Evolutionary conservation across 2,888 invertebrate species (phyloP), one percentile per base, ranked within the genome.

Genomic region (Stictocephala bisonia): DNA sequence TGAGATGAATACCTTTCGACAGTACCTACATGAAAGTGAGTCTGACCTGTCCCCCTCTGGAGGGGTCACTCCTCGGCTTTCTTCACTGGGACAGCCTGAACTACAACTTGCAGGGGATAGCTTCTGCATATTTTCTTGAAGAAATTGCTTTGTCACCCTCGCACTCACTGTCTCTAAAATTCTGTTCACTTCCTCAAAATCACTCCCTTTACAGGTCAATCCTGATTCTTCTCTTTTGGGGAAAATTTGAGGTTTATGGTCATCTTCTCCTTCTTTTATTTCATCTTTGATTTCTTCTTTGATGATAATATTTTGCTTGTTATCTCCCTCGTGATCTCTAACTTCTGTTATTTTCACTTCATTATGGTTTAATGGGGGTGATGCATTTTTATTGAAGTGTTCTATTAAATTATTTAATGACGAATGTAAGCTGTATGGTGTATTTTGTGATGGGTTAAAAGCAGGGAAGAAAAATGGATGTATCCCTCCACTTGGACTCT

Each of bases 111-210:
- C 86, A 1, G 90, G 88, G 0, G 90, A 88, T 60, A 88, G 85
- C 80, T 90, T 91, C 75, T 90, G 89, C 82, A 90, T 88, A 58
- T 77, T 78, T 0, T 90, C 88, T 82, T 90, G 90, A 76, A 92
- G 86, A 74, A 92, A 86, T 82, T 92, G 91, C 83, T 91, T 91
- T 9, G 91, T 91, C 15, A 92, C 92, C 0, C 90, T 90, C 13
- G 91, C 89, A 82, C 90, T 92, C 13, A 93, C 92, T 9, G 91
- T 91, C 82, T 93, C 91, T 78, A 92, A 84, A 79, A 93, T 90
- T 71, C 90, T 87, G 81, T 92, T 90, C 41, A 92, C 91, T 41
- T 88, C 88, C 77, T 90, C 87, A 72, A 90, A 85, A 78, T 86
- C 88, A 75, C 88, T 88, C 50, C 86, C 86, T 74, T 86, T 86